Evolutionary conservation across 1,140 invertebrate species (phyloP).

Genomic region (Psilanteris sp.): DNA sequence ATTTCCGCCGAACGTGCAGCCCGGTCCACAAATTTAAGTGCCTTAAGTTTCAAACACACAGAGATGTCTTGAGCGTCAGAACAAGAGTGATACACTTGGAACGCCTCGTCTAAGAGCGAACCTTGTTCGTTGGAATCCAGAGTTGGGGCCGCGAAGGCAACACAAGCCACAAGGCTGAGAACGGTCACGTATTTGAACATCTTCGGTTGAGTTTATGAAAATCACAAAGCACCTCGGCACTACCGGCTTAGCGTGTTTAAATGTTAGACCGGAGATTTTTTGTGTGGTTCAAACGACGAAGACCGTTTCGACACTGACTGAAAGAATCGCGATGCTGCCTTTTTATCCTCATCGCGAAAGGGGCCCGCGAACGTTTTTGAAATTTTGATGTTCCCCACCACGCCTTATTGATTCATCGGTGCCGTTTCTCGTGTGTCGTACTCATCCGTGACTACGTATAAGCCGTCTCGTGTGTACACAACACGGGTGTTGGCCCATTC

Average conservation of each 20-base stretch:
- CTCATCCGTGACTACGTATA: conserved; percentile 61
- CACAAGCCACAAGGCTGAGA: conserved; percentile 79
- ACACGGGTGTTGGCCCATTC: conserved; percentile 64
- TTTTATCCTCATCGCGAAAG: conserved; percentile 80
- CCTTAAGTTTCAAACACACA: conserved; percentile 85
- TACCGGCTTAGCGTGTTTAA: conserved; percentile 56
- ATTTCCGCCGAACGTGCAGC: conserved; percentile 78
- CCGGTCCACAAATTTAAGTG: conserved; percentile 74
- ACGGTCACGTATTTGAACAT: conserved; percentile 82
- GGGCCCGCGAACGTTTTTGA: conserved; percentile 80
- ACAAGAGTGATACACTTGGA: conserved; percentile 82
- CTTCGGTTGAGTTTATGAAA: conserved; percentile 53
- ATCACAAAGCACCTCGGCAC: conserved; percentile 60
- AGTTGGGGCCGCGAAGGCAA: conserved; percentile 80
- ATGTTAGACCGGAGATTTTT: conserved; percentile 58
- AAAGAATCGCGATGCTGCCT: conserved; percentile 80
- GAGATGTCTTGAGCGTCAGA: conserved; percentile 84
- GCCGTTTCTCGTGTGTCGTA: conserved; percentile 65
- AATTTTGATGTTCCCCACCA: conserved; percentile 86
- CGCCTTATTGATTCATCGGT: conserved; percentile 74
- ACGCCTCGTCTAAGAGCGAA: conserved; percentile 76
- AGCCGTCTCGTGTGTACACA: conserved; percentile 60
- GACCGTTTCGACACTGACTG: conserved; percentile 79
- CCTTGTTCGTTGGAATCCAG: conserved; percentile 64
- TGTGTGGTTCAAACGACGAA: conserved; percentile 66